Base-by-base conservation (phyloP, 2,797 vertebrate species). In the Bryconaethiops microstoma region DNA sequence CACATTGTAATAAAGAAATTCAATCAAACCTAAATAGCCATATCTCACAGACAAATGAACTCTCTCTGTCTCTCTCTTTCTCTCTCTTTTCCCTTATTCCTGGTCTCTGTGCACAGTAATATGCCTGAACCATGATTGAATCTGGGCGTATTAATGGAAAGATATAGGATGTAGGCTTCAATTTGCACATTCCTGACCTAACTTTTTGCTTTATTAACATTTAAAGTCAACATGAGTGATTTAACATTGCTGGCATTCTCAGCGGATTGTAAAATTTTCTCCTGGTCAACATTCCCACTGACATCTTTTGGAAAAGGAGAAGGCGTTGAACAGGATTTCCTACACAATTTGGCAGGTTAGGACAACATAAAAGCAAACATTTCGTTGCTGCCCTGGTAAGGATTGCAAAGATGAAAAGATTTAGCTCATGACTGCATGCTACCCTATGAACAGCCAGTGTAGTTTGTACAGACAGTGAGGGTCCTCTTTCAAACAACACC, bases 161-260 rank as follows among this genome's bases (percentile, higher is more conserved):
- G 79, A 82, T 81, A 85, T 69, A 82, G 74, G 77, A 63, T 75
- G 77, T 79, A 57, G 50, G 64, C 60, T 42, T 76, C 79, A 54
- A 55, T 83, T 78, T 65, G 57, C 79, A 77, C 77, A 82, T 84
- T 78, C 82, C 50, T 62, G 25, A 76, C 69, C 76, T 79, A 59
- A 62, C 52, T 72, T 77, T 70, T 74, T 77, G 48, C 80, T 86
- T 82, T 83, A 87, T 83, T 83, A 83, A 80, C 78, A 50, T 40
- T 82, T 74, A 68, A 82, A 71, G 52, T 79, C 82, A 86, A 79
- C 77, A 78, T 67, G 40, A 77, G 52, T 83, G 74, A 86, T 79
- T 85, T 82, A 83, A 71, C 81, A 69, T 52, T 75, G 19, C 77
- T 86, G 87, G 84, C 78, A 83, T 72, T 64, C 39, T 35, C 62